phyloP scores from a whole-genome alignment of 2,888 invertebrate species.

The Limenitis camilla region DNA sequence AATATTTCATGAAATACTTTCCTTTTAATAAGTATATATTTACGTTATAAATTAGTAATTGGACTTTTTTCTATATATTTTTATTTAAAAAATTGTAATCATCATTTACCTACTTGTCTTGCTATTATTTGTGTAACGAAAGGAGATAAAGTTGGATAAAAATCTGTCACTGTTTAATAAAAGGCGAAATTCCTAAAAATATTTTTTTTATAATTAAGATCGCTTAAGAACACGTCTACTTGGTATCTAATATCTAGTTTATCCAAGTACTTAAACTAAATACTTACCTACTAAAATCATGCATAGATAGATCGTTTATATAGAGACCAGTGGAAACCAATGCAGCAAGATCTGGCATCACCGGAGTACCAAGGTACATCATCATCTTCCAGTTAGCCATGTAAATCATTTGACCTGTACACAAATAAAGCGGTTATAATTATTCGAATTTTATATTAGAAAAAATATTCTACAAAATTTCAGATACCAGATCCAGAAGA shows the following conservation, averaged over 20 bases:
- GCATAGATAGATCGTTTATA: conserved; percentile 99
- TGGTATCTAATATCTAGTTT: not conserved
- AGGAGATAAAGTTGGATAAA: too few relatives aligned
- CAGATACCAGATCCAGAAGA: not conserved
- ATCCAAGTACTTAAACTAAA: not conserved
- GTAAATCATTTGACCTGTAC: conserved; percentile 96
- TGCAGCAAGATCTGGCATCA: conserved; percentile 95
- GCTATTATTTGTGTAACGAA: too few relatives aligned
- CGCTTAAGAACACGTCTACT: not conserved
- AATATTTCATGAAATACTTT: too few relatives aligned
- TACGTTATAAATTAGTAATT: too few relatives aligned
- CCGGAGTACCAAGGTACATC: conserved; percentile 96
- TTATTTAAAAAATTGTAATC: too few relatives aligned
- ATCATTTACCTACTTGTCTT: too few relatives aligned
- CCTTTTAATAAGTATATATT: too few relatives aligned
- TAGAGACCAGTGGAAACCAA: conserved; percentile 94
- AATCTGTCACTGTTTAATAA: too few relatives aligned
- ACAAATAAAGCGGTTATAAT: not conserved
- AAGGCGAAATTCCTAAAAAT: too few relatives aligned
- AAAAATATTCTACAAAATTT: not conserved
- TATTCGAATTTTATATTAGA: not conserved
- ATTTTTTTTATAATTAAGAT: too few relatives aligned
- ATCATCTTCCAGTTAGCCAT: conserved; percentile 99
- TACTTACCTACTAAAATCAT: conserved; percentile 93
- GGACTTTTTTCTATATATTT: too few relatives aligned